Conservation (phyloP, 1,140 invertebrate genomes). For the Druon quercuslanigerum region DNA sequence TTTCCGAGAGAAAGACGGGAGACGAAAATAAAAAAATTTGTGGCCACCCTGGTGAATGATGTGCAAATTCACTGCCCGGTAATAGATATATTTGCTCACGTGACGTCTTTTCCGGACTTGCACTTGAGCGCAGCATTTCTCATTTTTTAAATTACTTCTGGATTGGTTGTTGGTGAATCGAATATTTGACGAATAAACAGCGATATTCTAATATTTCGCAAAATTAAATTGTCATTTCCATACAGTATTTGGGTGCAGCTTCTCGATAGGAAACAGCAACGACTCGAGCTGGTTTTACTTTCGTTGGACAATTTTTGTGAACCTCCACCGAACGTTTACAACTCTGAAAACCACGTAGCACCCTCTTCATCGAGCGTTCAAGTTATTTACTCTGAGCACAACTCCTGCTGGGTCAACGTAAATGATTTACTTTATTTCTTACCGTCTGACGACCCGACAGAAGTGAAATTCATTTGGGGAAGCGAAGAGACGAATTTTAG, state of each 20-base stretch:
- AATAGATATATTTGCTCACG: too few species aligned
- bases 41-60: too few species aligned
- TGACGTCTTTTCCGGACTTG: too few species aligned
- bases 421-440: constrained; percentile 93
- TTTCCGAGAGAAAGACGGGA: too few species aligned
- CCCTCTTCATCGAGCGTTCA: constrained; percentile 77
- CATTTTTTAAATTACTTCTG: too few species aligned
- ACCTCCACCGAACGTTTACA: constrained; percentile 77
- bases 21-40: too few species aligned
- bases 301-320: constrained; percentile 85
- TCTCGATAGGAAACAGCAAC: constrained; percentile 89
- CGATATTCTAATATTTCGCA: too few species aligned
- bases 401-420: constrained; percentile 92
- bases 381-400: constrained; percentile 84
- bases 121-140: too few species aligned
- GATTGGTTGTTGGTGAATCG: too few species aligned
- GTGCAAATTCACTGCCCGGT: too few species aligned
- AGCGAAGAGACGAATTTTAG: constrained; percentile 94
- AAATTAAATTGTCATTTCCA: too few species aligned
- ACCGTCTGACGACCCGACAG: constrained; percentile 77
- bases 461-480: constrained; percentile 90
- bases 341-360: constrained; percentile 74
- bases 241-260: constrained; percentile 93
- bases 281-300: constrained; percentile 84
- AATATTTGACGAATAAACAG: too few species aligned